These are phyloP conservation scores for Venustaconcha ellipsiformis DNA, from an alignment of 1,140 invertebrate species.

Conservation along the genomic window DNA sequence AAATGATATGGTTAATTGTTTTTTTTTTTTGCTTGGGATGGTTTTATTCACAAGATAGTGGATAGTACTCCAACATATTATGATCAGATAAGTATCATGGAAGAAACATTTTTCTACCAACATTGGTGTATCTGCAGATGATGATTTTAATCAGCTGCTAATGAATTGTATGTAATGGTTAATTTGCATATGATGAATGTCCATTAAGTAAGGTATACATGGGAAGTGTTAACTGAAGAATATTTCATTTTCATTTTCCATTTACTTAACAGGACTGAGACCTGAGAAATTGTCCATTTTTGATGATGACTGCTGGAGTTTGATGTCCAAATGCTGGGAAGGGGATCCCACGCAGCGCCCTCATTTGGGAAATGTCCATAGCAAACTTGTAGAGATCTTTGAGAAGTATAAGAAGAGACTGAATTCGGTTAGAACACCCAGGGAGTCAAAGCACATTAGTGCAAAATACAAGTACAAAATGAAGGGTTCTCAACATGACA, in stretches of 20 bases:
- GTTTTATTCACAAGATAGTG: too few relatives aligned
- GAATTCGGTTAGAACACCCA: neutral
- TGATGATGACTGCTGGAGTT: slow-evolving; percentile 83
- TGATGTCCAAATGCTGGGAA: slow-evolving; percentile 90
- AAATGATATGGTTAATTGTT: too few relatives aligned
- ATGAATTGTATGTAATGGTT: neutral
- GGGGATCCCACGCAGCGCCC: slow-evolving; percentile 82
- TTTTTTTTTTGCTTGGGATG: too few relatives aligned
- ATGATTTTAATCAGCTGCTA: neutral
- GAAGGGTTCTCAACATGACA: too few relatives aligned
- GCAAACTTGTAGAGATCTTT: slow-evolving; percentile 70
- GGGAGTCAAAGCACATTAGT: too few relatives aligned
- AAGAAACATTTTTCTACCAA: neutral
- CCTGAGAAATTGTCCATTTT: slow-evolving; percentile 83
- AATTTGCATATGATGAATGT: neutral
- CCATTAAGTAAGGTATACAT: neutral
- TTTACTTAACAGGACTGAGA: slow-evolving; percentile 71
- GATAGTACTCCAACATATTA: too few relatives aligned
- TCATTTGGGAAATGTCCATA: slow-evolving; percentile 82
- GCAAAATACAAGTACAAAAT: too few relatives aligned
- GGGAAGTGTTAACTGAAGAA: neutral
- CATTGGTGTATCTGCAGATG: neutral
- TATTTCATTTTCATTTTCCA: slow-evolving; percentile 5
- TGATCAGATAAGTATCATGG: neutral
- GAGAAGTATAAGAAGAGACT: slow-evolving; percentile 32